Base-by-base conservation (phyloP, 2,113 vertebrate genomes). In the Tachycineta bicolor region DNA sequence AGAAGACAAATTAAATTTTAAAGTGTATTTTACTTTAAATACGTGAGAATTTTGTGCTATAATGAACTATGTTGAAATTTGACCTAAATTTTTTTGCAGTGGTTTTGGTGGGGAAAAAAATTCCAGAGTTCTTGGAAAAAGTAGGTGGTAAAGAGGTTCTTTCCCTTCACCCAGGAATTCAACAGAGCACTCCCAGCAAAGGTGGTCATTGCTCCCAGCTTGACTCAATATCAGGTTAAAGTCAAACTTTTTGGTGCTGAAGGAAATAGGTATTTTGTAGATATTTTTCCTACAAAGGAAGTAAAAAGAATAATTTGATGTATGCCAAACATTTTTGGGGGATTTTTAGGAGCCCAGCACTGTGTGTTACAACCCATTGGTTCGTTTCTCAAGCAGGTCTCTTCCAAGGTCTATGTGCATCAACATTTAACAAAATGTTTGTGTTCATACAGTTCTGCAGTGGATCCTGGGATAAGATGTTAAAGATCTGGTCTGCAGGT, bases 401-500 rank as follows among this genome's bases (percentile, higher is more conserved):
- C 53, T 83, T 81, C 33, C 41, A 46, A 26, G 12, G 14, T 26
- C 16, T n/a, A 0, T n/a, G 33, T 39, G 78, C 34, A 70, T 86
- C 29, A 87, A n/a, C 65, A 83, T 91, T 8, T 86, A 75, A 95
- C 78, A 24, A 88, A 93, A 31, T 87, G 4, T 85, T 87, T 96
- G 43, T 95, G 64, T 89, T 62, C 22, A 5, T 62, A 87, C 93
- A 99, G 99, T 99, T 99, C 97, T 99, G 99, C 98, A 99, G 99
- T 92, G 99, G 99, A 68, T 99, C 99, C 44, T 99, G 99, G 99
- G 99, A 99, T 97, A 99, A 99, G 97, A 99, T 99, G 99, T 97
- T 99, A 80, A 99, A 99, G 98, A 98, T 99, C 84, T 99, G 99
- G 99, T 99, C 99, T 92, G 98, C 99, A 98, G 99, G 99, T 99